These are phyloP conservation scores for Zaprionus tsacasi DNA, from an alignment of 1,140 invertebrate genomes.

Conservation along the genomic window DNA sequence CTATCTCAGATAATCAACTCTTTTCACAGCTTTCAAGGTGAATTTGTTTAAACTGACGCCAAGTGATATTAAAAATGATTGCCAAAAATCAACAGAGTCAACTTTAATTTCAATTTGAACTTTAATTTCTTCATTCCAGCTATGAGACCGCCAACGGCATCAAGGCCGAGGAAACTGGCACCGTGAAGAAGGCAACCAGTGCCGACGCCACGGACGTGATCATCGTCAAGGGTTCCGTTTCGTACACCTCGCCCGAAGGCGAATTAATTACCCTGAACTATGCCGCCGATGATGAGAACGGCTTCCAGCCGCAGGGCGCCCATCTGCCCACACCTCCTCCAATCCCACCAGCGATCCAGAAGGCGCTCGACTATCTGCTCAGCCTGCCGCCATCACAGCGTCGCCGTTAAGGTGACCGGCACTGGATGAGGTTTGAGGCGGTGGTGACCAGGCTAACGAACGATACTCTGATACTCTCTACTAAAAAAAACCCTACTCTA, in stretches of 20 bases:
- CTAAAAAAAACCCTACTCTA: conserved; percentile 3
- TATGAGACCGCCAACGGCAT: conserved; percentile 91
- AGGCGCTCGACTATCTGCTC: conserved; percentile 88
- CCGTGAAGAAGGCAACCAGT: conserved; percentile 87
- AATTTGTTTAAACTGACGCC: conserved; percentile 36
- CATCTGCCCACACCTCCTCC: conserved; percentile 90
- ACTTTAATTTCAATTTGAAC: not conserved
- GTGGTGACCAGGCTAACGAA: conserved; percentile 35
- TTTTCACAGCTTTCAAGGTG: conserved; percentile 56
- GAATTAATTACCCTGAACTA: conserved; percentile 91
- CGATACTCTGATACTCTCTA: conserved; percentile 39
- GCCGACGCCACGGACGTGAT: conserved; percentile 87
- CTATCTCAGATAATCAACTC: conserved; percentile 11
- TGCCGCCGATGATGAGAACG: conserved; percentile 91
- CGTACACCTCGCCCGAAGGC: conserved; percentile 93
- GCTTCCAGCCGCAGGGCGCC: conserved; percentile 89
- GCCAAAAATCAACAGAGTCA: conserved; percentile 5
- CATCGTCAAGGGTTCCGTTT: conserved; percentile 89
- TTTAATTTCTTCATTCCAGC: conserved; percentile 84
- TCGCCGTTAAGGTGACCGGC: conserved; percentile 53
- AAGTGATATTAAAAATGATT: conserved; percentile 17
- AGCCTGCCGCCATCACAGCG: conserved; percentile 84
- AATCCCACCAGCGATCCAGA: conserved; percentile 91
- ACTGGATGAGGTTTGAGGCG: conserved; percentile 10
- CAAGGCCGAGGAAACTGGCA: conserved; percentile 88